phyloP scores from a whole-genome alignment of 2,113 vertebrate genomes.

The Myodes glareolus region DNA sequence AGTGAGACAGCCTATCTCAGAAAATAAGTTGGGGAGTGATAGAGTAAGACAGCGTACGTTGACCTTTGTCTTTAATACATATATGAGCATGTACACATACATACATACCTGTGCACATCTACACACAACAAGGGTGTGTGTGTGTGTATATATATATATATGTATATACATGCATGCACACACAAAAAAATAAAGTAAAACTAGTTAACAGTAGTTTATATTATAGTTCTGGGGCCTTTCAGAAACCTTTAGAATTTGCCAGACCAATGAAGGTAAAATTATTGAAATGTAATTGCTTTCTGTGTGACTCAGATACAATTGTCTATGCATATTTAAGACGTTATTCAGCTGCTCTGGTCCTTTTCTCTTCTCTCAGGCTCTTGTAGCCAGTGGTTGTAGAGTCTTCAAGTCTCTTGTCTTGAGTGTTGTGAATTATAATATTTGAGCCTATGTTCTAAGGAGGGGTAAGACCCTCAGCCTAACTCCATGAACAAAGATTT shows the following conservation, averaged over 20 bases:
- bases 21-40: not conserved
- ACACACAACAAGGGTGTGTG: not conserved
- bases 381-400: not conserved
- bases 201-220: not conserved
- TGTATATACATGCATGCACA: not conserved
- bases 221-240: not conserved
- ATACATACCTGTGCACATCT: not conserved
- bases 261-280: slow-evolving; percentile 5
- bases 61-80: not conserved
- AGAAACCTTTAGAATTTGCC: not conserved
- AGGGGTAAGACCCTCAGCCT: not conserved
- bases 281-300: not conserved
- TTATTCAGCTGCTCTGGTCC: not conserved
- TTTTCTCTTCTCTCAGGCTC: not conserved
- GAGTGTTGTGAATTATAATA: not conserved
- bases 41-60: not conserved
- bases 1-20: not conserved
- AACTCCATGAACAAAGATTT: not conserved
- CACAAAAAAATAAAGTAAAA: not conserved
- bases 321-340: not conserved
- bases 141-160: no score
- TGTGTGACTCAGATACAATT: not conserved
- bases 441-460: not conserved
- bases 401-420: not conserved
- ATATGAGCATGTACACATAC: not conserved